phyloP scores from a whole-genome alignment of 2,888 invertebrate species.

The Sesamia inferens region DNA sequence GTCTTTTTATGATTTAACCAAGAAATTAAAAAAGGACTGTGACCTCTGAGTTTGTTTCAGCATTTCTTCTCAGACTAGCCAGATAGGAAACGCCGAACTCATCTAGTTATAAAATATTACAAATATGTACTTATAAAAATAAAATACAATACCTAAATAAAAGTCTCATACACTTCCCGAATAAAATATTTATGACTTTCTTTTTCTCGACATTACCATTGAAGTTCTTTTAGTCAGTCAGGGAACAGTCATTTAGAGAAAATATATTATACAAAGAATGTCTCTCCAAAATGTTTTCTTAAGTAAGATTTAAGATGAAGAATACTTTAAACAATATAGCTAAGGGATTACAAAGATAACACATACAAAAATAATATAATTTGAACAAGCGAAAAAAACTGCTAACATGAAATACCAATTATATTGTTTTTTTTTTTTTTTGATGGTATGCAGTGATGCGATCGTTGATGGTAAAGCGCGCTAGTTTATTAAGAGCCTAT shows the following conservation, averaged over 20 bases:
- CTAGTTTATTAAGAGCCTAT: no score
- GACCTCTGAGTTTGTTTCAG: no score
- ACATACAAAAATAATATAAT: background rate
- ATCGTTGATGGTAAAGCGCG: no score
- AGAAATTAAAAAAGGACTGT: no score
- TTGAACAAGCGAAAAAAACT: background rate
- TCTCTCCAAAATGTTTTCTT: background rate
- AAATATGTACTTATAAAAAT: no score
- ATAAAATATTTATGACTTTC: slow-evolving; percentile 16
- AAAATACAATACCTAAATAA: background rate
- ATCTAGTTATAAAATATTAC: no score
- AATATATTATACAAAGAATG: background rate
- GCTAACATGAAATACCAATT: slow-evolving; percentile 3
- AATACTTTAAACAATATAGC: background rate
- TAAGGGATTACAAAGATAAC: background rate
- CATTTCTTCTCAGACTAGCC: no score
- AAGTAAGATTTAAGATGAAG: background rate
- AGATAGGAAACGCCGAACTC: no score
- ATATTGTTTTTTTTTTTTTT: no score
- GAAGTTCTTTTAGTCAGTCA: background rate
- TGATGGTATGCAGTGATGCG: no score
- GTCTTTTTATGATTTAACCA: no score
- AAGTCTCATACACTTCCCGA: background rate
- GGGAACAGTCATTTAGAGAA: background rate
- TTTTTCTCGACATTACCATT: background rate